These are phyloP conservation scores for Pemphredon lugubris DNA, from an alignment of 2,888 invertebrate species.

Conservation along the genomic window DNA sequence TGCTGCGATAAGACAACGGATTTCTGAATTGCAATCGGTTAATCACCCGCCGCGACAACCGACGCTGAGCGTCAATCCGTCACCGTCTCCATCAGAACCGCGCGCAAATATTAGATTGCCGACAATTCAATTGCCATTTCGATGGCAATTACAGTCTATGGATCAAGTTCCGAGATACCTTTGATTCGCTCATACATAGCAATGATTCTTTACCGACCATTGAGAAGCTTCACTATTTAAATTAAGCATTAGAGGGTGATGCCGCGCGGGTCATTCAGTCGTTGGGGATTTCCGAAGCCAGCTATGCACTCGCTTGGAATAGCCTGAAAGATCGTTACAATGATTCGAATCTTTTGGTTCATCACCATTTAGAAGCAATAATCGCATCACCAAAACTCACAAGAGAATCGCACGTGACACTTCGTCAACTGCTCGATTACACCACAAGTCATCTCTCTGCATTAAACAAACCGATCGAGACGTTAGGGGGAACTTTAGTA, in stretches of 20 bases:
- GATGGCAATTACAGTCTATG: neutral
- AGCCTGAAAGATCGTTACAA: neutral
- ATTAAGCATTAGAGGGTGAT: neutral
- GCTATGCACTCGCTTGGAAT: neutral
- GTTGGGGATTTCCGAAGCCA: neutral
- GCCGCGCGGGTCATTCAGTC: neutral
- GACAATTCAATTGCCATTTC: neutral
- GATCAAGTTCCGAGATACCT: constrained; percentile 8
- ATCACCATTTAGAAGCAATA: neutral
- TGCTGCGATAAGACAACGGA: too few species aligned
- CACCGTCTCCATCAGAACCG: neutral
- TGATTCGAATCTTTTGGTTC: neutral
- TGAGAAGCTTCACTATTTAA: neutral
- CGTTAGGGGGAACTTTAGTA: neutral
- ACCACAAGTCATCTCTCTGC: constrained; percentile 1
- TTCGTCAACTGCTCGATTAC: constrained; percentile 2
- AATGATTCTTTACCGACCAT: neutral
- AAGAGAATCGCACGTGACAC: neutral
- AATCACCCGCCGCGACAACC: too few species aligned
- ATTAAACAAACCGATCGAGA: neutral
- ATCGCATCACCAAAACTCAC: neutral
- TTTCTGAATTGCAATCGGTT: too few species aligned
- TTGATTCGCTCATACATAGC: neutral
- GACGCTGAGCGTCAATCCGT: too few species aligned
- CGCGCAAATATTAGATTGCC: neutral